Conservation (phyloP, 2,888 invertebrate species). For the Plebejus argus region DNA sequence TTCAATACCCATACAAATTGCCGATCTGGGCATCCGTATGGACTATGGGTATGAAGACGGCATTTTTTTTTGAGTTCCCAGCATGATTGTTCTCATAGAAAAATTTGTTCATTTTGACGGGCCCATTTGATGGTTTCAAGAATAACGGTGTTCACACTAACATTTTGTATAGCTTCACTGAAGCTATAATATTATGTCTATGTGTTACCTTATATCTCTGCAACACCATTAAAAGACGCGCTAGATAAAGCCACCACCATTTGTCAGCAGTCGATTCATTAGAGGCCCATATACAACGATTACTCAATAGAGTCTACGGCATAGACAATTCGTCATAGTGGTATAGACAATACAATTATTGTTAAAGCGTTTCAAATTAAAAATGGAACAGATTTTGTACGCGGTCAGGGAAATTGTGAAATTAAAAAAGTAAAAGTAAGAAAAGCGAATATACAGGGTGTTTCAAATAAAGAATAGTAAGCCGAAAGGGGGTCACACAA, state of each 20-base stretch:
- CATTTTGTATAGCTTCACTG: too few species aligned
- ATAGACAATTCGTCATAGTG: slow-evolving; percentile 69
- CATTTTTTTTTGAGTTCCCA: too few species aligned
- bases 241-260: slow-evolving; percentile 72
- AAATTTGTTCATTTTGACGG: too few species aligned
- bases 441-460: background rate
- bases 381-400: background rate
- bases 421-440: background rate
- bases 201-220: slow-evolving; percentile 44
- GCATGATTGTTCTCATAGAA: too few species aligned
- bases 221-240: slow-evolving; percentile 71
- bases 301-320: slow-evolving; percentile 34
- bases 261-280: slow-evolving; percentile 76
- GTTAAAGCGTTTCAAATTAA: slow-evolving; percentile 14
- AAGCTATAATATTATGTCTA: background rate
- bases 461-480: too few species aligned
- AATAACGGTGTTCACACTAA: too few species aligned
- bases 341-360: slow-evolving; percentile 34
- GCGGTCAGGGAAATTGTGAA: background rate
- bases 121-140: too few species aligned
- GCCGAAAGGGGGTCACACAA: too few species aligned
- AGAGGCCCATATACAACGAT: slow-evolving; percentile 46
- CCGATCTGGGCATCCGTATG: too few species aligned
- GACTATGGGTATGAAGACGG: too few species aligned
- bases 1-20: too few species aligned